Percentiles rank a stretch among this genome's conserved stretches.
phyloP scores from a whole-genome alignment of 2,113 vertebrate species.

The Gasterosteus nipponicus region DNA sequence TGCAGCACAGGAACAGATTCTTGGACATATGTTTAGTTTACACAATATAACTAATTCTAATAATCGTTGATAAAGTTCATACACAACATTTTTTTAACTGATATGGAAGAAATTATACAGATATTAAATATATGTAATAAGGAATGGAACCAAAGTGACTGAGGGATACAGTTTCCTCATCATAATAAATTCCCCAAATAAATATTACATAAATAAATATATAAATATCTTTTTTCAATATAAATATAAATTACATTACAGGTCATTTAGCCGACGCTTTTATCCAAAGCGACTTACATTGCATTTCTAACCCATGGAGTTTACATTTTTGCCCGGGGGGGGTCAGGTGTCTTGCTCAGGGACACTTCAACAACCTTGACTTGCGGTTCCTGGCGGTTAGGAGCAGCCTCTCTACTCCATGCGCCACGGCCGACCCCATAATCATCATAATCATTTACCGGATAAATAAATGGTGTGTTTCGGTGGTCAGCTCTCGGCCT shows the following conservation, averaged over 20 bases:
- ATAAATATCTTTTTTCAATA: conserved; percentile 38
- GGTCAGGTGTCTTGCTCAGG: too few species aligned
- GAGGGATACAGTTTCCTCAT: background rate
- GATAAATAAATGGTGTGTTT: conserved; percentile 45
- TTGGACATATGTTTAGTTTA: conserved; percentile 30
- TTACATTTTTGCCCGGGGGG: too few species aligned
- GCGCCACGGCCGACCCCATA: too few species aligned
- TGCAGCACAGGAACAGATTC: background rate
- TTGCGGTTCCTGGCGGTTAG: too few species aligned
- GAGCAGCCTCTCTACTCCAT: too few species aligned
- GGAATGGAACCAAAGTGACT: background rate
- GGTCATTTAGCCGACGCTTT: too few species aligned
- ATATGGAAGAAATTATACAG: background rate
- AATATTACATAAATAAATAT: conserved; percentile 65
- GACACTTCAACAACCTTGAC: too few species aligned
- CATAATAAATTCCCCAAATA: conserved; percentile 46
- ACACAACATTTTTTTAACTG: background rate
- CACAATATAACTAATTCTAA: background rate
- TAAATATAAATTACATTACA: too few species aligned
- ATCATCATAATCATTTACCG: conserved; percentile 19
- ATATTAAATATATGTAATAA: background rate
- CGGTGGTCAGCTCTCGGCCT: conserved; percentile 38
- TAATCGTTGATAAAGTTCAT: background rate
- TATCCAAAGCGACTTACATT: too few species aligned
- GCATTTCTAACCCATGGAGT: too few species aligned